Evolutionary conservation across 2,113 vertebrate genomes (phyloP).

Genomic region (Colossoma macropomum): DNA sequence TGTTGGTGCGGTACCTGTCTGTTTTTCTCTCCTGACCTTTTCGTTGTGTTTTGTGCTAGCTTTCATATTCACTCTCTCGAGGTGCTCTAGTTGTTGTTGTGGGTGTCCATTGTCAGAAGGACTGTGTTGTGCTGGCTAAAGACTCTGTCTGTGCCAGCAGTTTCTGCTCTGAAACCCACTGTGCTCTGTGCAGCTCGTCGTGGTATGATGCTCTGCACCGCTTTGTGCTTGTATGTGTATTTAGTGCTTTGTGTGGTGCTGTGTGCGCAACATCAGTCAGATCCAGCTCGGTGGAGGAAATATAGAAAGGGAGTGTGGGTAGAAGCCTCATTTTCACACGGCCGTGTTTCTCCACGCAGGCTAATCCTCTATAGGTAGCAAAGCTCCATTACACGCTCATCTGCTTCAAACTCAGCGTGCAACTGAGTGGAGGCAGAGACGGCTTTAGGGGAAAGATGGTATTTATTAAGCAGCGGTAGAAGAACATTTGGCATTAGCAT

Average conservation of each 20-base stretch:
- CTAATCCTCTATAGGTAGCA: constrained; percentile 39
- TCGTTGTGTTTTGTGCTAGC: neutral
- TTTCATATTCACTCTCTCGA: constrained; percentile 8
- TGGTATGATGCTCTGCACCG: constrained; percentile 39
- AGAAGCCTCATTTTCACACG: neutral
- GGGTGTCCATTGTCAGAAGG: constrained; percentile 24
- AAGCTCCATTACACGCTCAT: constrained; percentile 24
- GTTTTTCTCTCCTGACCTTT: constrained; percentile 6
- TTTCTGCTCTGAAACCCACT: neutral
- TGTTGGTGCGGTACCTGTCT: neutral
- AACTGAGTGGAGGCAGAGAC: neutral
- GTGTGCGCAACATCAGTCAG: constrained; percentile 21
- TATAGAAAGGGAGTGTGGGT: neutral
- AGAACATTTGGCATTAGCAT: neutral
- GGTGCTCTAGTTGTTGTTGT: constrained; percentile 18
- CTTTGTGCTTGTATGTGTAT: neutral
- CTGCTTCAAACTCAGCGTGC: neutral
- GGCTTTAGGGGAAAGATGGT: neutral
- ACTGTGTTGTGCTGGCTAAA: constrained; percentile 12
- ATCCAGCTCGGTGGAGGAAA: constrained; percentile 1
- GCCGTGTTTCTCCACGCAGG: constrained; percentile 2
- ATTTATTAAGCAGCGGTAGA: neutral
- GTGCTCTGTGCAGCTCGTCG: constrained; percentile 19
- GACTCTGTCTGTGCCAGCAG: constrained; percentile 21
- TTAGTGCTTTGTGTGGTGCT: neutral